Percentiles rank a stretch among this genome's conserved stretches.
Evolutionary conservation across 2,113 vertebrate genomes (phyloP).

Genomic region (Ranitomeya imitator): DNA sequence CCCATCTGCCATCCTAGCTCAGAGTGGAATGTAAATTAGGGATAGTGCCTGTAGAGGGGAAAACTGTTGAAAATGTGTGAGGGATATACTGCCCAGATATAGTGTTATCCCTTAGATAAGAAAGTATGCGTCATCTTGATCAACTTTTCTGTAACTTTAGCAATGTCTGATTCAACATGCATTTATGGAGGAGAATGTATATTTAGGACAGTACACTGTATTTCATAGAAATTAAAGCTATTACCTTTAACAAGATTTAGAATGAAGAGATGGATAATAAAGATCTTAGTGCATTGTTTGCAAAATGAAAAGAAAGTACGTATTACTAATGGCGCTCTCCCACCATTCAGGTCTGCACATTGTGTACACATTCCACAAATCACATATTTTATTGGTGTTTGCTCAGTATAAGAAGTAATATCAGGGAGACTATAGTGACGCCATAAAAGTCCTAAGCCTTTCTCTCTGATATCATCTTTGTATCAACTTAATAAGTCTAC

Average conservation of each 20-base stretch:
- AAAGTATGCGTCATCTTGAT: too few species aligned
- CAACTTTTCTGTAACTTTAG: not conserved
- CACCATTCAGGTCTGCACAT: constrained; percentile 71
- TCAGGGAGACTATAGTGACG: constrained; percentile 64
- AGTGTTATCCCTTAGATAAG: too few species aligned
- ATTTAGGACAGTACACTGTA: constrained; percentile 65
- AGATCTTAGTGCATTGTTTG: constrained; percentile 74
- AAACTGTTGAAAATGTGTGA: too few species aligned
- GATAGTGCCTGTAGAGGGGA: too few species aligned
- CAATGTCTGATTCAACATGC: constrained; percentile 57
- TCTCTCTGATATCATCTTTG: not conserved
- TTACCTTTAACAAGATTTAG: constrained; percentile 76
- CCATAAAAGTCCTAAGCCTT: constrained; percentile 29
- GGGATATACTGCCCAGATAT: too few species aligned
- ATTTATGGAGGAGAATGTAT: constrained; percentile 52
- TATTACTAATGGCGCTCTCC: constrained; percentile 69
- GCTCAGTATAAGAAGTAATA: constrained; percentile 73
- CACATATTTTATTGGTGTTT: constrained; percentile 82
- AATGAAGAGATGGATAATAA: constrained; percentile 77
- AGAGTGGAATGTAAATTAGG: too few species aligned
- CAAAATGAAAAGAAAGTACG: constrained; percentile 73
- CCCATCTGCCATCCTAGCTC: too few species aligned
- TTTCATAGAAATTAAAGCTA: constrained; percentile 64
- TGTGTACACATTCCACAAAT: constrained; percentile 79
- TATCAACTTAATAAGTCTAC: constrained; percentile 63